Base-by-base conservation (phyloP, 2,888 invertebrate genomes). In the Mythimna ferrago region DNA sequence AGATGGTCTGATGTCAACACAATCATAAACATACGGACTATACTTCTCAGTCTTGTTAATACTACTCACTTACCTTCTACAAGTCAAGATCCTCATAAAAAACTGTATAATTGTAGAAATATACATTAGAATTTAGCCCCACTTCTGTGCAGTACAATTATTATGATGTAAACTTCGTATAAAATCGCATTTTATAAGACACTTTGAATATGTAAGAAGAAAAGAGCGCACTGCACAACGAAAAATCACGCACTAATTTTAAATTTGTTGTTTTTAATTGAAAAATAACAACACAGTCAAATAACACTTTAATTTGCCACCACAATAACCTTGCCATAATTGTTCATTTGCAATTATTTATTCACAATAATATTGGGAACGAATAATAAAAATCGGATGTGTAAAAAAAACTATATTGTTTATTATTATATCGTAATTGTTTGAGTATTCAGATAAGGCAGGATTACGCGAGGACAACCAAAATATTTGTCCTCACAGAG, bases 391-490 rank as follows among this genome's bases (percentile, higher is more conserved):
- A 65, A 76, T 71, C 68, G 80, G 86, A 81, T 65, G 19, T 70
- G 62, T 44, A 79, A 82, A 71, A 80, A 83, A 79, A 11, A 48
- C 48, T 66, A 73, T 67, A 81, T 86, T 84, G 62, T 88, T 88
- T 88, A 85, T 82, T 83, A 71, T 76, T 85, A 78, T 84, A 85
- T 76, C 81, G 81, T 84, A 83, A 88, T 82, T 86, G 82, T 67
- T 79, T 82, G 81, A 84, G 73, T 85, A 70, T 81, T 80, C 88
- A 78, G 80, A 90, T 87, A 90, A 85, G 87, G 90, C 71, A 86
- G 82, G 78, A 86, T 85, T 83, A 84, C 67, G 51, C 67, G 74
- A 79, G 76, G 64, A 71, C 76, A 73, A 19, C 82, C 75, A 84
- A 89, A 87, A 86, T 81, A 82, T 81, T 86, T 75, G 84, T 84